Evolutionary conservation across 2,888 invertebrate genomes (phyloP).

Genomic region (Pterostichus madidus): DNA sequence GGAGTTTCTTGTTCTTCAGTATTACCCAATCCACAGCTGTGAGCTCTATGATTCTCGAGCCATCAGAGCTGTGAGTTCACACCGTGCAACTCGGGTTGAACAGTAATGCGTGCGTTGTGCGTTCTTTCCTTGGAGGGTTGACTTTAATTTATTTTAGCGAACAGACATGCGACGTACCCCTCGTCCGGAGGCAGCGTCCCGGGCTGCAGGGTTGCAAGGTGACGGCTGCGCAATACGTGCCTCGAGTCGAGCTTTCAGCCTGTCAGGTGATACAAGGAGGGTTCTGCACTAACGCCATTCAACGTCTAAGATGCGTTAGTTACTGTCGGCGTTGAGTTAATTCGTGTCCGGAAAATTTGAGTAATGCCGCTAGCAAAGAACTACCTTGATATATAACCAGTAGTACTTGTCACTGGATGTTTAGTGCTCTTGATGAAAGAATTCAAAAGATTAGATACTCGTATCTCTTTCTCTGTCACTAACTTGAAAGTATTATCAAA

Average conservation of each 20-base stretch:
- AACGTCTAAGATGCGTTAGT: constrained; percentile 9
- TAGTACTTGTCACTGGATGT: too few species aligned
- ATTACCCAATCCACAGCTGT: not conserved
- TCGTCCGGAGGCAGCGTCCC: not conserved
- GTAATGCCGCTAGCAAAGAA: too few species aligned
- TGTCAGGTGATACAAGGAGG: constrained; percentile 41
- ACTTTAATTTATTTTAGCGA: constrained; percentile 63
- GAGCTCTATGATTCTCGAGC: not conserved
- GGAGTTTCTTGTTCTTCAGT: constrained; percentile 11
- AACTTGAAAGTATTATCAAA: too few species aligned
- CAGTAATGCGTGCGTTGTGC: constrained; percentile 48
- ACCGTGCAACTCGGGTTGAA: not conserved
- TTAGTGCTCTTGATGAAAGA: too few species aligned
- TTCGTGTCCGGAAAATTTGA: not conserved
- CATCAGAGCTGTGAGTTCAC: not conserved
- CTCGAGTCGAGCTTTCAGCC: not conserved
- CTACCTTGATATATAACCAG: not conserved
- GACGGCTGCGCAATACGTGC: constrained; percentile 1
- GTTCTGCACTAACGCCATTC: constrained; percentile 33
- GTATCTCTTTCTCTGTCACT: too few species aligned
- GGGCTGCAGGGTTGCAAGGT: not conserved
- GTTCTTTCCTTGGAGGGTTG: constrained; percentile 61
- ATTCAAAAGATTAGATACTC: too few species aligned
- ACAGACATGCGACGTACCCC: constrained; percentile 56
- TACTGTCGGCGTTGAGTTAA: not conserved